A percentile compares a stretch with the other conserved stretches of the same genome.
Conservation (phyloP, 2,888 invertebrate genomes). For the Oscheius sp. region DNA sequence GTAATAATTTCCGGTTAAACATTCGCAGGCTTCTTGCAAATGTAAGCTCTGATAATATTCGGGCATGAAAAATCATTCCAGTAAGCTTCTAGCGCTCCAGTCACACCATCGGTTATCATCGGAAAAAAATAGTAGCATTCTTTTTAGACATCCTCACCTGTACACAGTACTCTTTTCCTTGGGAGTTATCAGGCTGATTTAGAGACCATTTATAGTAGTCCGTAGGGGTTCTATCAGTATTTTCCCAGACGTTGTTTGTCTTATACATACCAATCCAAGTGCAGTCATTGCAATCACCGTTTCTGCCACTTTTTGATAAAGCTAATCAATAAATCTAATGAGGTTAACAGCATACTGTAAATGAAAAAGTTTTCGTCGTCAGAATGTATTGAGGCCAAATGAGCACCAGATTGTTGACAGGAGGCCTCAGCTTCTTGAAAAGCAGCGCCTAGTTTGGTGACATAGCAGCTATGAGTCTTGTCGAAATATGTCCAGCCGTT, state of each 20-base stretch:
- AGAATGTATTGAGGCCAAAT: not conserved
- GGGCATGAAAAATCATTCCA: not conserved
- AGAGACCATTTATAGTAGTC: conserved; percentile 1
- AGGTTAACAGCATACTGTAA: not conserved
- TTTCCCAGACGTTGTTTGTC: not conserved
- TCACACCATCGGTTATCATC: not conserved
- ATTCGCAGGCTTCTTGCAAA: not conserved
- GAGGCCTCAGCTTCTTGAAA: not conserved
- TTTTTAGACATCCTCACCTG: not conserved
- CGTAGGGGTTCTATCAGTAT: not conserved
- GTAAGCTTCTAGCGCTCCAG: not conserved
- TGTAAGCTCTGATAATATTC: not conserved
- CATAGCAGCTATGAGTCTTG: no score
- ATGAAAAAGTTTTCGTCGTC: not conserved
- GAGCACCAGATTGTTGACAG: not conserved
- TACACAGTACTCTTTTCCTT: not conserved
- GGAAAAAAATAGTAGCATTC: not conserved
- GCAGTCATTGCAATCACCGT: not conserved
- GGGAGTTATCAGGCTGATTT: not conserved
- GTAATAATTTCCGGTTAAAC: no score
- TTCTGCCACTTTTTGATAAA: not conserved
- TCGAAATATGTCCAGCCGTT: no score
- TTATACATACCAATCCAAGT: not conserved
- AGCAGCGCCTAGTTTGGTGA: conserved; percentile 59
- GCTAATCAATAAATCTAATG: not conserved